phyloP scores from a whole-genome alignment of 1,140 invertebrate genomes.

The Heliothis virescens region DNA sequence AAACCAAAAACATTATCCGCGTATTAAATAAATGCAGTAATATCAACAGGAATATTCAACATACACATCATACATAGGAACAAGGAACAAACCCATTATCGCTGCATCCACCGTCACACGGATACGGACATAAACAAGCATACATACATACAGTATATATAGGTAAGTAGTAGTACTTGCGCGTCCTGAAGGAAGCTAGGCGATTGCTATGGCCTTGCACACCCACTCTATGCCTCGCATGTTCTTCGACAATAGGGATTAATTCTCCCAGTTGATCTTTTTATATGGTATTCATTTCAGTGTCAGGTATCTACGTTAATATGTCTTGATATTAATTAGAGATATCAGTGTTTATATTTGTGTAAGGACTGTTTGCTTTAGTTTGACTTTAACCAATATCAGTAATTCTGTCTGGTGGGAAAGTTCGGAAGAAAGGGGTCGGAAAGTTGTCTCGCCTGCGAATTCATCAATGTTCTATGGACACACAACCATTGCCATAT shows the following conservation, averaged over 20 bases:
- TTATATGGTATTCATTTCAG: slow-evolving; percentile 5
- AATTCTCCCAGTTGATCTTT: slow-evolving; percentile 30
- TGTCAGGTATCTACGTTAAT: background rate
- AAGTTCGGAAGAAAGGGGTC: too few species aligned
- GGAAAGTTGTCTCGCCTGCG: too few species aligned
- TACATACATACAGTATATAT: slow-evolving; percentile 51
- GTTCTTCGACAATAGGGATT: slow-evolving; percentile 42
- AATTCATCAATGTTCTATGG: too few species aligned
- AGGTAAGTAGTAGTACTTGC: slow-evolving; percentile 50
- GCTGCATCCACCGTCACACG: background rate
- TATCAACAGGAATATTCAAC: too few species aligned
- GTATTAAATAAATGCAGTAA: too few species aligned
- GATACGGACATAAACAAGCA: slow-evolving; percentile 30
- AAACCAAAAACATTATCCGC: too few species aligned
- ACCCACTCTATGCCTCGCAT: slow-evolving; percentile 40
- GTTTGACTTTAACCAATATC: too few species aligned
- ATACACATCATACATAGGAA: background rate
- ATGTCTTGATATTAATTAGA: background rate
- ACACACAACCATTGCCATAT: too few species aligned
- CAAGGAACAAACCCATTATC: background rate
- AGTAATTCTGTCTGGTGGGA: too few species aligned
- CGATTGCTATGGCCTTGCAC: slow-evolving; percentile 65
- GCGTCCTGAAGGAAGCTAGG: slow-evolving; percentile 63
- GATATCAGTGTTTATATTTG: background rate
- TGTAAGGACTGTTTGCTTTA: too few species aligned